phyloP scores from a whole-genome alignment of 2,888 invertebrate species.

The Rhagonycha fulva region DNA sequence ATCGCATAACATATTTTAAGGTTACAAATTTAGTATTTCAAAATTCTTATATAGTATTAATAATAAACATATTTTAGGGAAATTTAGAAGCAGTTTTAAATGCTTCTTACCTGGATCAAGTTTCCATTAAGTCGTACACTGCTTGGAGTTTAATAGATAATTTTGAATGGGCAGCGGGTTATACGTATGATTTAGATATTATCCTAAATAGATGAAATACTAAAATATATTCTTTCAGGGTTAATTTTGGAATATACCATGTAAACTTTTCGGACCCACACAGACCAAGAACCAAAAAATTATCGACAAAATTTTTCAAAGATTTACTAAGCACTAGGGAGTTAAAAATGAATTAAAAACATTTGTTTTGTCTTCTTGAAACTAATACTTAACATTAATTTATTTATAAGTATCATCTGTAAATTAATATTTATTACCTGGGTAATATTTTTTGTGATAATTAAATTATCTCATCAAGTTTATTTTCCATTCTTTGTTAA shows the following conservation, averaged over 20 bases:
- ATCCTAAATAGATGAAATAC: neutral
- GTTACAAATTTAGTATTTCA: neutral
- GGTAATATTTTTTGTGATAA: no score
- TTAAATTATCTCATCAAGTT: no score
- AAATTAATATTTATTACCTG: no score
- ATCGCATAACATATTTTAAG: neutral
- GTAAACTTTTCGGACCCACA: constrained; percentile 66
- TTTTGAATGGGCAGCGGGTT: constrained; percentile 77
- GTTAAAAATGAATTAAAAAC: neutral
- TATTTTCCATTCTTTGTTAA: no score
- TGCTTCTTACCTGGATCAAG: neutral
- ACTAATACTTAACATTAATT: no score
- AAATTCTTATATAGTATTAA: neutral
- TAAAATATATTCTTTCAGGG: constrained; percentile 52
- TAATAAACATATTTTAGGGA: neutral
- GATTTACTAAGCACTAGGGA: neutral
- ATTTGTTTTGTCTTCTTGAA: no score
- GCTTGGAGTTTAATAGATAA: constrained; percentile 79
- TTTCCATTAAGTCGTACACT: constrained; percentile 63
- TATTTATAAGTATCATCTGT: no score
- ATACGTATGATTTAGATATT: constrained; percentile 59
- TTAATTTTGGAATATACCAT: constrained; percentile 68
- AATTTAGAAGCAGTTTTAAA: neutral
- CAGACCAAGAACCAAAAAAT: constrained; percentile 64
- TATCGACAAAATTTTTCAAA: constrained; percentile 61